Conservation (phyloP, 1,140 invertebrate genomes). For the Hylaeus anthracinus region DNA sequence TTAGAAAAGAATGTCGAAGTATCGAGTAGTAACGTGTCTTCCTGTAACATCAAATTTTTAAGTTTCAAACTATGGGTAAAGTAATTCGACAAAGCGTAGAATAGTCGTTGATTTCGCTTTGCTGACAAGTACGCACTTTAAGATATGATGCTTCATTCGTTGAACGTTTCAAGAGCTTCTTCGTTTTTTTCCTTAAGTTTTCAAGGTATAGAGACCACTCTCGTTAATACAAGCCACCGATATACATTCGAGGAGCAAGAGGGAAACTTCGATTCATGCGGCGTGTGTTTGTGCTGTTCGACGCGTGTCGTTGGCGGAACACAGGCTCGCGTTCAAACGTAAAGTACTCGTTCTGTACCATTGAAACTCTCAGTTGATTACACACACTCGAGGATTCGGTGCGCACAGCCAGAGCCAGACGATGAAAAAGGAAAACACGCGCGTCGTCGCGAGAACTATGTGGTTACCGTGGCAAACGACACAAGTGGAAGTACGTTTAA, state of each 20-base stretch:
- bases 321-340: background rate
- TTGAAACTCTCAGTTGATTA: constrained; percentile 24
- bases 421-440: constrained; percentile 16
- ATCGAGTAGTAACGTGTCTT: too few species aligned
- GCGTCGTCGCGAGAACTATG: constrained; percentile 8
- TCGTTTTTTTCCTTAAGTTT: background rate
- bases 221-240: background rate
- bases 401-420: background rate
- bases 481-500: constrained; percentile 25
- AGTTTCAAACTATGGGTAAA: too few species aligned
- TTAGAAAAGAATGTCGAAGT: too few species aligned
- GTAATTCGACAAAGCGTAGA: too few species aligned
- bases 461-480: constrained; percentile 6
- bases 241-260: background rate
- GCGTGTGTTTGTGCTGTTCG: background rate
- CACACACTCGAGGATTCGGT: constrained; percentile 15
- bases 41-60: too few species aligned
- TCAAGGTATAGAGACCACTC: too few species aligned
- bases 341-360: constrained; percentile 1
- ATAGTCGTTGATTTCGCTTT: background rate
- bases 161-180: background rate
- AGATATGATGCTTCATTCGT: background rate
- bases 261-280: background rate
- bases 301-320: constrained; percentile 13
- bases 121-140: background rate